Conservation (phyloP, 2,113 vertebrate species). For the Sphyrna mokarran region DNA sequence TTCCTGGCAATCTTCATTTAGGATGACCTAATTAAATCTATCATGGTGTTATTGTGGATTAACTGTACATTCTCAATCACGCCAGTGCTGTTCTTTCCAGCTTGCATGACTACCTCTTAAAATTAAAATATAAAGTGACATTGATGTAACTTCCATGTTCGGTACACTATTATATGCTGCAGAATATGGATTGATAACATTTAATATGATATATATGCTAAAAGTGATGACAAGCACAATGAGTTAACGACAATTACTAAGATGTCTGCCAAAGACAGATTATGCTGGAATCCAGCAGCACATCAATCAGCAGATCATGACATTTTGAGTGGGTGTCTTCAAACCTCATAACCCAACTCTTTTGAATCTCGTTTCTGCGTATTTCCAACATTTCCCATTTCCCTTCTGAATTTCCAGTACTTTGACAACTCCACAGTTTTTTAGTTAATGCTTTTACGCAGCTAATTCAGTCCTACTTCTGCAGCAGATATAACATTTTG, state of each 20-base stretch:
- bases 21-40: constrained; percentile 5
- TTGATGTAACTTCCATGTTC: background rate
- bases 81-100: background rate
- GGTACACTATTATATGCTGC: background rate
- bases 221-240: background rate
- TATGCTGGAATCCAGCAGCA: background rate
- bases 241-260: background rate
- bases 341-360: background rate
- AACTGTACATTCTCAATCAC: background rate
- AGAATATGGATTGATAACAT: background rate
- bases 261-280: background rate
- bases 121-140: background rate
- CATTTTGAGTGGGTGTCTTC: background rate
- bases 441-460: background rate
- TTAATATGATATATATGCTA: background rate
- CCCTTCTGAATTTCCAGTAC: background rate
- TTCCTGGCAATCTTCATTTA: background rate
- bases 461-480: background rate
- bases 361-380: background rate
- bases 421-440: background rate
- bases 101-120: background rate
- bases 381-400: background rate
- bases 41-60: background rate
- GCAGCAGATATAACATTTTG: background rate
- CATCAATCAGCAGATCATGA: background rate